Evolutionary conservation across 64 coral and sea anemone genomes (phyloP).

Genomic region (Montipora foliosa): DNA sequence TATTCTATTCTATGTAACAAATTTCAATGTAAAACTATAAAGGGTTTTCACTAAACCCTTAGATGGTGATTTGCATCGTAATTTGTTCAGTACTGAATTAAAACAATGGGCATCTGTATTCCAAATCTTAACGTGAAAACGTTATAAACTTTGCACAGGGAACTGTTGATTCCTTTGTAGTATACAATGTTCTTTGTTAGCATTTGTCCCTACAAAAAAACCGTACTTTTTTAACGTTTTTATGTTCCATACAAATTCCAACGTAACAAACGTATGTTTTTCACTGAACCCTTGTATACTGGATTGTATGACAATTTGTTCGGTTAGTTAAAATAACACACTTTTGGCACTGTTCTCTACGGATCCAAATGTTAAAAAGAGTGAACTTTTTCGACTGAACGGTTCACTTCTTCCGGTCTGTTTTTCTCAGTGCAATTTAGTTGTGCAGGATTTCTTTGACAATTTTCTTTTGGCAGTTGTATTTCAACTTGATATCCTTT

Average conservation of each 20-base stretch:
- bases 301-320: too few species aligned
- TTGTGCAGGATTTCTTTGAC: too few species aligned
- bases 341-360: conserved; percentile 15
- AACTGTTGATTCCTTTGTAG: background rate
- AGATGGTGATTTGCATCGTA: background rate
- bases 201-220: conserved; percentile 6
- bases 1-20: background rate
- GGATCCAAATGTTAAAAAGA: conserved; percentile 17
- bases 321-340: background rate
- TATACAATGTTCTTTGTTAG: conserved; percentile 16
- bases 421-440: conserved; percentile 17
- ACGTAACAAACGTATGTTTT: background rate
- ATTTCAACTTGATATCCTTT: too few species aligned
- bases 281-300: too few species aligned
- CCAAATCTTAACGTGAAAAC: background rate
- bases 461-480: too few species aligned
- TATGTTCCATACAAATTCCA: background rate
- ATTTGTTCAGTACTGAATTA: background rate
- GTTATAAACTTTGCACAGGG: conserved; percentile 1
- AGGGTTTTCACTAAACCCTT: background rate
- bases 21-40: background rate
- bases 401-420: background rate
- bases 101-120: background rate
- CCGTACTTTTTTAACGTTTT: background rate
- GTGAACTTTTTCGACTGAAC: conserved; percentile 4